Conservation (phyloP, 2,797 vertebrate genomes). For the Melopsittacus undulatus region DNA sequence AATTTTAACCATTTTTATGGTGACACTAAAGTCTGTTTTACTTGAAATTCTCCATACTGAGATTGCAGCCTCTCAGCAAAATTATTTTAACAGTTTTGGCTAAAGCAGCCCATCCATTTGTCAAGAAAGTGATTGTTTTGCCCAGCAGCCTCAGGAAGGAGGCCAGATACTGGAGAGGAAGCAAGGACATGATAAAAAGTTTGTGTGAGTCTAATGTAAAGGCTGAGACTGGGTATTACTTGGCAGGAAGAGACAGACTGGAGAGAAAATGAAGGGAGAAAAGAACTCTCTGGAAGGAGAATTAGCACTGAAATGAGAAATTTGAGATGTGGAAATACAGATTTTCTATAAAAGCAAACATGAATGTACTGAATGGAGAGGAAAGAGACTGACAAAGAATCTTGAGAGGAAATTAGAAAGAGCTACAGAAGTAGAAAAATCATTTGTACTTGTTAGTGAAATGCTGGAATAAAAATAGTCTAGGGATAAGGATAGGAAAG, state of each 20-base stretch:
- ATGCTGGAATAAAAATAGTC: neutral
- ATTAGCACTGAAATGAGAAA: neutral
- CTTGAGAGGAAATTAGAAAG: neutral
- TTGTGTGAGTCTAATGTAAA: neutral
- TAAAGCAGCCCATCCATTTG: neutral
- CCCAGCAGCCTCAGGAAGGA: neutral
- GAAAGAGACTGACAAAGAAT: neutral
- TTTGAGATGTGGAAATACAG: neutral
- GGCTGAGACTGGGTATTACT: neutral
- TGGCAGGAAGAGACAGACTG: neutral
- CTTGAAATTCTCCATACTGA: neutral
- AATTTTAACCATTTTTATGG: neutral
- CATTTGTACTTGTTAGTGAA: neutral
- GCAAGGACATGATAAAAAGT: neutral
- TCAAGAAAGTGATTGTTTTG: neutral
- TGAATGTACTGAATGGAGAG: neutral
- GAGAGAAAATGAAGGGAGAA: neutral
- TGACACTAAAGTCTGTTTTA: neutral
- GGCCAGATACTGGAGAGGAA: neutral
- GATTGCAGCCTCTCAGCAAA: neutral
- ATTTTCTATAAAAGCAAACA: neutral
- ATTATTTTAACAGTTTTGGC: neutral
- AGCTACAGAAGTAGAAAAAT: neutral
- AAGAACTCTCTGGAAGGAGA: neutral
- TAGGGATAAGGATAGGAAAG: neutral